Evolutionary conservation across 1,140 invertebrate genomes (phyloP).

Genomic region (Philopotamus ludificatus): DNA sequence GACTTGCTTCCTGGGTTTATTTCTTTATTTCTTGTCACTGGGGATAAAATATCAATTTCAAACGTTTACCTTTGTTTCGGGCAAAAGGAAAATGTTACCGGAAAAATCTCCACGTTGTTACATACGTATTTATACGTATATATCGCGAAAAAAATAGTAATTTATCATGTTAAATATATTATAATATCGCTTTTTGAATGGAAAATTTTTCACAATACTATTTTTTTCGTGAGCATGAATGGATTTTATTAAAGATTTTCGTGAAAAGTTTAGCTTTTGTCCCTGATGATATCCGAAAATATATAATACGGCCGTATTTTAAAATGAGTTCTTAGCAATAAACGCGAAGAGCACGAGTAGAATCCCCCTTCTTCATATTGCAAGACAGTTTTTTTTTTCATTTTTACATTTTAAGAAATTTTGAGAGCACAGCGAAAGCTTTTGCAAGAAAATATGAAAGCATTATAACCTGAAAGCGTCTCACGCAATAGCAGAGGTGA

Average conservation of each 20-base stretch:
- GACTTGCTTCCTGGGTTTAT: constrained; percentile 11
- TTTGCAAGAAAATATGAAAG: constrained; percentile 39
- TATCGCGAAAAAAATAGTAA: too few relatives aligned
- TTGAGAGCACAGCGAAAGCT: constrained; percentile 16
- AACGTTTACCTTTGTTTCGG: constrained; percentile 19
- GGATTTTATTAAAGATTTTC: too few relatives aligned
- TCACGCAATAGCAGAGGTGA: constrained; percentile 37
- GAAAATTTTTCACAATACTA: too few relatives aligned
- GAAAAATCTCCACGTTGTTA: too few relatives aligned
- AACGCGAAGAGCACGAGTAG: constrained; percentile 26
- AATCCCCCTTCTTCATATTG: constrained; percentile 28
- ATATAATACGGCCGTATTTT: neutral
- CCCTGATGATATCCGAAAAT: neutral
- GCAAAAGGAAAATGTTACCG: neutral
- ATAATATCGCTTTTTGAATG: too few relatives aligned
- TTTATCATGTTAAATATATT: too few relatives aligned
- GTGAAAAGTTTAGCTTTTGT: neutral
- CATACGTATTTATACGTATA: too few relatives aligned
- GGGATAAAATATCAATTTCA: constrained; percentile 26
- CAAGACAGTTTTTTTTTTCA: constrained; percentile 11
- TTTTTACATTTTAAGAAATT: too few relatives aligned
- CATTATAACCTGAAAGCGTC: constrained; percentile 38
- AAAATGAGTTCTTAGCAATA: constrained; percentile 16
- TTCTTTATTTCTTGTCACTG: constrained; percentile 25
- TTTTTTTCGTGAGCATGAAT: too few relatives aligned